Evolutionary conservation across 1,140 invertebrate genomes (phyloP).

Genomic region (Coenobita brevimanus): DNA sequence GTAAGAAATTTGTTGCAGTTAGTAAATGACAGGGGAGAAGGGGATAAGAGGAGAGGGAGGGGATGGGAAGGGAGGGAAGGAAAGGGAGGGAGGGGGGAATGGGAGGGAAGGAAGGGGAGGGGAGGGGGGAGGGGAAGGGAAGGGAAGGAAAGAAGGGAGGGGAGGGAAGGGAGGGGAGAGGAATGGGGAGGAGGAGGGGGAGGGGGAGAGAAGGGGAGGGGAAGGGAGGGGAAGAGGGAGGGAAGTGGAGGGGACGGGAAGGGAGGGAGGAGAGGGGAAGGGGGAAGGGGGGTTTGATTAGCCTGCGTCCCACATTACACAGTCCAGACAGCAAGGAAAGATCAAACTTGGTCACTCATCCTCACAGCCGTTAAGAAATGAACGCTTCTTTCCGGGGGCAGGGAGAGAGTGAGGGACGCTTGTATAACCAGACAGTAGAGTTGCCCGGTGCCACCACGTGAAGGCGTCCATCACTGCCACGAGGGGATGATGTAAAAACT

Average conservation of each 20-base stretch:
- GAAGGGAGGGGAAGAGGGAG: background rate
- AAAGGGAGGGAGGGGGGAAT: background rate
- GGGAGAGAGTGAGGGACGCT: too few relatives aligned
- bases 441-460: too few relatives aligned
- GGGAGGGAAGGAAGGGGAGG: background rate
- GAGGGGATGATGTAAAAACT: too few relatives aligned
- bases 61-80: background rate
- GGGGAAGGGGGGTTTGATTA: too few relatives aligned
- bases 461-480: too few relatives aligned
- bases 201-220: conserved; percentile 18
- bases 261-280: too few relatives aligned
- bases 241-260: conserved; percentile 1
- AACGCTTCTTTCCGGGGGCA: too few relatives aligned
- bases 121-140: background rate
- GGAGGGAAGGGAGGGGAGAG: too few relatives aligned
- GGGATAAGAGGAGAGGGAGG: background rate
- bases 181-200: background rate
- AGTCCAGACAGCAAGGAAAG: background rate
- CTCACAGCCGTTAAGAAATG: too few relatives aligned
- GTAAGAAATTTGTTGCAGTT: too few relatives aligned
- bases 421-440: too few relatives aligned
- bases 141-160: too few relatives aligned
- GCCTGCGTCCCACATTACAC: background rate
- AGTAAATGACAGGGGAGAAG: background rate
- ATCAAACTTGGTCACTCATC: background rate